Conservation (phyloP, 2,888 invertebrate species). For the Erebia aethiops region DNA sequence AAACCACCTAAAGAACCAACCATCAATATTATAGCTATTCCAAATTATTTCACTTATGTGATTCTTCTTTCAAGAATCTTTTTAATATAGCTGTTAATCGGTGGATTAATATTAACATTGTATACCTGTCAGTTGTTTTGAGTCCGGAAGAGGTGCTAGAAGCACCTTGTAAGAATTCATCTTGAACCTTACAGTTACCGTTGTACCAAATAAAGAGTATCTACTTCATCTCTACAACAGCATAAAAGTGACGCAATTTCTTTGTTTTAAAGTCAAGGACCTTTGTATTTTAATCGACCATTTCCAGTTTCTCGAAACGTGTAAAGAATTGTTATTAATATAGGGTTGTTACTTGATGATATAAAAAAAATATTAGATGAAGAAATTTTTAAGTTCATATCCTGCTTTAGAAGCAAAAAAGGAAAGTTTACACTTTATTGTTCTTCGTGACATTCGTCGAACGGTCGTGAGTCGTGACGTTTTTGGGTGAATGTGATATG, state of each 20-base stretch:
- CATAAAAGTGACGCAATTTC: slow-evolving; percentile 40
- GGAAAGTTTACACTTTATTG: not conserved
- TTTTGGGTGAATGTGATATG: too few relatives aligned
- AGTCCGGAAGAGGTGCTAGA: not conserved
- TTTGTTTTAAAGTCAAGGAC: slow-evolving; percentile 65
- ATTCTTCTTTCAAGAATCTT: too few relatives aligned
- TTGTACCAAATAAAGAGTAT: slow-evolving; percentile 3
- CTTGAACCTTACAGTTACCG: slow-evolving; percentile 1
- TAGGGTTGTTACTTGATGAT: slow-evolving; percentile 18
- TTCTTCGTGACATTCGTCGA: not conserved
- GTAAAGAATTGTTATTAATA: slow-evolving; percentile 55
- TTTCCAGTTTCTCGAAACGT: slow-evolving; percentile 63
- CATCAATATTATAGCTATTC: not conserved
- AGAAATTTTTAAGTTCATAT: not conserved
- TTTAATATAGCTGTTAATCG: too few relatives aligned
- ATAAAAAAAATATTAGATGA: not conserved
- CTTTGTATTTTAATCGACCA: slow-evolving; percentile 53
- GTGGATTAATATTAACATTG: too few relatives aligned
- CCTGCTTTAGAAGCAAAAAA: not conserved
- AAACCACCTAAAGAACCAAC: not conserved
- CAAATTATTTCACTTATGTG: too few relatives aligned
- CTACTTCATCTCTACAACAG: slow-evolving; percentile 17
- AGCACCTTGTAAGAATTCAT: not conserved
- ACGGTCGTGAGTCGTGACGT: not conserved
- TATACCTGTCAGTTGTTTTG: not conserved